Evolutionary conservation across 2,888 invertebrate species (phyloP).

Genomic region (Mythimna lalbum): DNA sequence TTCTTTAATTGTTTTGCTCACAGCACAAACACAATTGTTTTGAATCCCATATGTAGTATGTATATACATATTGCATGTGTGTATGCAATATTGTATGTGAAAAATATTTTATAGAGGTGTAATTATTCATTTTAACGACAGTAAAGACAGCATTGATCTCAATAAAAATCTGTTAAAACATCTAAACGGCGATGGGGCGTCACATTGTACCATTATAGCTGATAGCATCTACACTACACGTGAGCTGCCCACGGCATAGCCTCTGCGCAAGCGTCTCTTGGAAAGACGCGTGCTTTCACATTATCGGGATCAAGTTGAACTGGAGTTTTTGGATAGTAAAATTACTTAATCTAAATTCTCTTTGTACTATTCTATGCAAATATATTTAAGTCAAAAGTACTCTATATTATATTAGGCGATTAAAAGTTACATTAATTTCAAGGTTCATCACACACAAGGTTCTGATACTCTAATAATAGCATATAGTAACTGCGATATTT

Average conservation of each 20-base stretch:
- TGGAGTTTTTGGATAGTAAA: neutral
- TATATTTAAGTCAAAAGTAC: neutral
- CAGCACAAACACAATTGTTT: neutral
- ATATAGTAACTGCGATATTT: conserved; percentile 35
- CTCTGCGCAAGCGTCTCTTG: conserved; percentile 45
- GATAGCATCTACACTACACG: conserved; percentile 77
- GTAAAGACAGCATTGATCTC: neutral
- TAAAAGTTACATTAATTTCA: neutral
- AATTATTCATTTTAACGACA: neutral
- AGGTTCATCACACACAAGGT: conserved; percentile 3
- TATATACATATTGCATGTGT: no score
- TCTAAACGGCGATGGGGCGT: conserved; percentile 73
- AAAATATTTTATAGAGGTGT: neutral
- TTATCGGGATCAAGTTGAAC: conserved; percentile 34
- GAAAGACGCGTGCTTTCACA: conserved; percentile 62
- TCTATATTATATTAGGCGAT: no score
- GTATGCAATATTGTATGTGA: no score
- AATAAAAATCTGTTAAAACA: conserved; percentile 67
- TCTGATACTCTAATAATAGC: conserved; percentile 14
- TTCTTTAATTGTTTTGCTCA: neutral
- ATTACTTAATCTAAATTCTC: neutral
- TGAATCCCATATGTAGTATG: neutral
- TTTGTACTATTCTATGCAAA: neutral
- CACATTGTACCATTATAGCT: conserved; percentile 78
- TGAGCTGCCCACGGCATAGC: conserved; percentile 71